phyloP scores from a whole-genome alignment of 1,140 invertebrate species.

The Cydia pomonella region DNA sequence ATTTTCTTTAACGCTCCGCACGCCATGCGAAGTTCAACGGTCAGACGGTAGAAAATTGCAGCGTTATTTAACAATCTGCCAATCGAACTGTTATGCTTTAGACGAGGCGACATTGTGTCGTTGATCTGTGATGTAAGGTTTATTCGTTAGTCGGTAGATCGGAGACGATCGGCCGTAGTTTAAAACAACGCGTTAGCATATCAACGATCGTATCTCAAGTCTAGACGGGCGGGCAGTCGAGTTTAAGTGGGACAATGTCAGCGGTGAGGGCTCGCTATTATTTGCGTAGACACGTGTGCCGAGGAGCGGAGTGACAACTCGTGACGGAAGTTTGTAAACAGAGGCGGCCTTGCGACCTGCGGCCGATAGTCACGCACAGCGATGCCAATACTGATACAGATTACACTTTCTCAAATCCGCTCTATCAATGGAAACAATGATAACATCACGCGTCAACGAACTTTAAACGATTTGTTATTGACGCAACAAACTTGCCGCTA shows the following conservation, averaged over 20 bases:
- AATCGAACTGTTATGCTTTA: conserved; percentile 18
- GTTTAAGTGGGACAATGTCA: conserved; percentile 75
- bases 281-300: conserved; percentile 72
- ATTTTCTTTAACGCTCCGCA: conserved; percentile 22
- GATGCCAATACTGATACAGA: conserved; percentile 52
- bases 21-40: conserved; percentile 3
- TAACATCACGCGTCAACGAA: conserved; percentile 34
- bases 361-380: conserved; percentile 59
- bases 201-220: conserved; percentile 66
- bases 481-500: conserved; percentile 3
- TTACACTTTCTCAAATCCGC: conserved; percentile 48
- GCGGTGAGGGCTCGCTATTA: conserved; percentile 73
- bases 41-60: conserved; percentile 16
- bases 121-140: conserved; percentile 28
- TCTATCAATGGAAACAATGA: conserved; percentile 58
- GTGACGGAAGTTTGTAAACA: conserved; percentile 79
- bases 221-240: conserved; percentile 59
- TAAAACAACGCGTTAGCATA: conserved; percentile 50
- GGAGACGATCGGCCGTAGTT: conserved; percentile 34
- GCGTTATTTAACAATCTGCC: conserved; percentile 16
- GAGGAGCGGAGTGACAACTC: conserved; percentile 62
- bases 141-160: conserved; percentile 25
- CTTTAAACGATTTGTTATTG: conserved; percentile 20
- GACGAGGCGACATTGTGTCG: conserved; percentile 32
- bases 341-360: conserved; percentile 65